phyloP scores from a whole-genome alignment of 2,888 invertebrate species.

The Eupithecia subfuscata region DNA sequence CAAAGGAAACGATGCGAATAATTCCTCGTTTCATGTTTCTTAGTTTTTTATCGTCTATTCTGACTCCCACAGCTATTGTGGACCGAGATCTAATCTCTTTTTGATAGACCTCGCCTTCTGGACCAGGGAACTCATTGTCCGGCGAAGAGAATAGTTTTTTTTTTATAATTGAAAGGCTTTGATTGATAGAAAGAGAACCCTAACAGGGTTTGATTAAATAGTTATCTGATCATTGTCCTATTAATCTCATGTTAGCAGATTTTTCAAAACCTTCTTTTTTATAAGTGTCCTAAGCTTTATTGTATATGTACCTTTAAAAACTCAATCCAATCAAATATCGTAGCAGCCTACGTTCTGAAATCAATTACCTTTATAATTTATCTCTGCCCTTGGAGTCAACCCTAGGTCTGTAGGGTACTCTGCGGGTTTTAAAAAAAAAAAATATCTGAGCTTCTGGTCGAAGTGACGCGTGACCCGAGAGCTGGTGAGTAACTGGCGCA shows the following conservation, averaged over 20 bases:
- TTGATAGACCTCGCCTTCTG: constrained; percentile 78
- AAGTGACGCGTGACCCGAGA: no score
- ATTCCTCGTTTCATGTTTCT: constrained; percentile 83
- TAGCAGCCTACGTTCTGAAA: no score
- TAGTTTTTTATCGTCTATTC: constrained; percentile 69
- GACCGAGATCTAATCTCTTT: constrained; percentile 79
- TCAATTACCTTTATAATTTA: no score
- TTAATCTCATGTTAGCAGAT: constrained; percentile 14
- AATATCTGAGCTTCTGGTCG: no score
- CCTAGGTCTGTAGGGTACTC: no score
- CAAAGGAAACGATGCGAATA: constrained; percentile 83
- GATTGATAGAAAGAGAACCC: constrained; percentile 59
- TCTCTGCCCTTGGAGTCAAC: no score
- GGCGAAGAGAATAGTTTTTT: constrained; percentile 57
- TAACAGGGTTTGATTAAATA: constrained; percentile 33
- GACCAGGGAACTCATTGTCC: constrained; percentile 75
- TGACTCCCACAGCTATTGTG: constrained; percentile 77
- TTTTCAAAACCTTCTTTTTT: not conserved
- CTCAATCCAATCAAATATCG: no score
- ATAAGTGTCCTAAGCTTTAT: no score
- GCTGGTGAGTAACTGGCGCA: no score
- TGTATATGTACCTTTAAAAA: no score
- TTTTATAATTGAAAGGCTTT: constrained; percentile 67
- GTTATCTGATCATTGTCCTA: constrained; percentile 29
- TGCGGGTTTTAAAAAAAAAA: no score